Evolutionary conservation across 2,797 vertebrate genomes (phyloP).

Genomic region (Pyrrhura leucotis): DNA sequence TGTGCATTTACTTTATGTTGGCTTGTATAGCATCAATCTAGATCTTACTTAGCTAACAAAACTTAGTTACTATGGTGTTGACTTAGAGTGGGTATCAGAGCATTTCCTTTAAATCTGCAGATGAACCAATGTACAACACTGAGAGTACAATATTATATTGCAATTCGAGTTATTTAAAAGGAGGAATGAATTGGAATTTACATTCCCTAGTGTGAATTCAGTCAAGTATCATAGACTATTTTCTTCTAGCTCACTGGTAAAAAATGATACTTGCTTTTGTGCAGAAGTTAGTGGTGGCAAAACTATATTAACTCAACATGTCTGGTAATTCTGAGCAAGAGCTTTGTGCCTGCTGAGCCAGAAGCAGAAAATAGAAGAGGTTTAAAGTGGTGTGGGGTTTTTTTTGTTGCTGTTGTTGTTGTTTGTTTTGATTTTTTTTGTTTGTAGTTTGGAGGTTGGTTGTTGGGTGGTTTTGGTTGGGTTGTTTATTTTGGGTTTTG

Average conservation of each 20-base stretch:
- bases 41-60: neutral
- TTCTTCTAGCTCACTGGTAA: neutral
- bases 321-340: neutral
- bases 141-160: neutral
- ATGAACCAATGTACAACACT: neutral
- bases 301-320: neutral
- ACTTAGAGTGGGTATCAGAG: neutral
- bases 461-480: neutral
- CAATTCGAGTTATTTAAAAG: neutral
- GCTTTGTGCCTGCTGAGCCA: neutral
- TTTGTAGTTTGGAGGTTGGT: neutral
- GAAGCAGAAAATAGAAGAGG: neutral
- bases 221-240: neutral
- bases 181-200: neutral
- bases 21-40: neutral
- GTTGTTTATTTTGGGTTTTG: neutral
- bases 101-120: neutral
- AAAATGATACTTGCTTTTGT: neutral
- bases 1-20: neutral
- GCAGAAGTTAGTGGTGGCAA: neutral
- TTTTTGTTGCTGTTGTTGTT: neutral
- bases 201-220: neutral
- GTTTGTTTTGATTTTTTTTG: neutral
- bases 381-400: neutral
- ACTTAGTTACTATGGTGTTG: neutral